These are phyloP conservation scores for Hipparchia sbordonii DNA, from an alignment of 2,888 invertebrate genomes.

Conservation along the genomic window DNA sequence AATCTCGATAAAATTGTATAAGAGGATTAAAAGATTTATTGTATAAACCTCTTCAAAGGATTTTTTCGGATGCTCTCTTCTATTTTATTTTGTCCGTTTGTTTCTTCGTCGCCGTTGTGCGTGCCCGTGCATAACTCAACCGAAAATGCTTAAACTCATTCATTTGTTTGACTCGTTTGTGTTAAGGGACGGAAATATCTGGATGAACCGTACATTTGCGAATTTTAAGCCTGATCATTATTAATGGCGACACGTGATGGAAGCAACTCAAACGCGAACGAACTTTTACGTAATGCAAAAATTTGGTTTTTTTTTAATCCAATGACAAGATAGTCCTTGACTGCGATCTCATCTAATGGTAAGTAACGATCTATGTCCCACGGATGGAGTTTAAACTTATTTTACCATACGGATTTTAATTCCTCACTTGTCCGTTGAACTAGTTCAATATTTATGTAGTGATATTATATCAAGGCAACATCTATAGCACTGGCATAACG, in stretches of 20 bases:
- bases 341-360: too few species aligned
- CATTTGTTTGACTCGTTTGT: conserved; percentile 61
- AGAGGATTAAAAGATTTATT: conserved; percentile 80
- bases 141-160: conserved; percentile 51
- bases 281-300: too few species aligned
- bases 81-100: conserved; percentile 71
- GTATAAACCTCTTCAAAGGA: conserved; percentile 73
- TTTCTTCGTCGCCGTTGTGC: conserved; percentile 60
- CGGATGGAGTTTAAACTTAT: too few species aligned
- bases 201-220: not conserved
- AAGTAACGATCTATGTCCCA: too few species aligned
- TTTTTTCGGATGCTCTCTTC: conserved; percentile 66
- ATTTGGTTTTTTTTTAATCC: too few species aligned
- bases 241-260: not conserved
- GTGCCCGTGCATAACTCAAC: conserved; percentile 64
- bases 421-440: too few species aligned
- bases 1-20: conserved; percentile 79
- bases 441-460: too few species aligned
- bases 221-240: not conserved
- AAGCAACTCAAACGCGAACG: not conserved
- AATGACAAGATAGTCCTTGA: too few species aligned
- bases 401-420: too few species aligned
- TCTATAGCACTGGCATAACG: too few species aligned
- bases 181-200: conserved; percentile 52
- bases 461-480: too few species aligned